Evolutionary conservation across 2,888 invertebrate species (phyloP).

Genomic region (Diarsia brunnea): DNA sequence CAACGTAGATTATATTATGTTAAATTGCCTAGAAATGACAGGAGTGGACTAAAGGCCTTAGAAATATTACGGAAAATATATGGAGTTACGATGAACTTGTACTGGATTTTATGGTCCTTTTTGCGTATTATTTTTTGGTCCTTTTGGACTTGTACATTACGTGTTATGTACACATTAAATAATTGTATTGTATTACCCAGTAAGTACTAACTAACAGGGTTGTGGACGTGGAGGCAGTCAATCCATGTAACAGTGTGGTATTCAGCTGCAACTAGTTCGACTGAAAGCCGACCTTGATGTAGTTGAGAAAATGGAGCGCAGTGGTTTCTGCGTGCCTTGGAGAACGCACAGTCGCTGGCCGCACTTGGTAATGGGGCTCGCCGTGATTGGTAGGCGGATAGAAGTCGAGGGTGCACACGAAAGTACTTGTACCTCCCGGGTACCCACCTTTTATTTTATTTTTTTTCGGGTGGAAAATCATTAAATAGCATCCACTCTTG

Average conservation of each 20-base stretch:
- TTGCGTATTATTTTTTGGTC: not conserved
- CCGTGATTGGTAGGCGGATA: too few relatives aligned
- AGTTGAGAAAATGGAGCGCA: too few relatives aligned
- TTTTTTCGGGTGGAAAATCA: too few relatives aligned
- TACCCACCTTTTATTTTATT: too few relatives aligned
- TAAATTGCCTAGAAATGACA: conserved; percentile 61
- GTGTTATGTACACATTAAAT: too few relatives aligned
- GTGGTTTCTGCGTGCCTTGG: too few relatives aligned
- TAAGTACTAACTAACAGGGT: not conserved
- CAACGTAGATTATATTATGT: conserved; percentile 64
- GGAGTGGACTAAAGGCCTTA: conserved; percentile 28
- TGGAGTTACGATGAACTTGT: conserved; percentile 18
- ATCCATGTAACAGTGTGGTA: not conserved
- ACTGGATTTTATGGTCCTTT: not conserved
- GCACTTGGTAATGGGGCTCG: too few relatives aligned
- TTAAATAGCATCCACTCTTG: too few relatives aligned
- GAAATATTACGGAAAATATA: conserved; percentile 30
- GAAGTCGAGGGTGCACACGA: too few relatives aligned
- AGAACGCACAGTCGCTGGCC: too few relatives aligned
- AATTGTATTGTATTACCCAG: too few relatives aligned
- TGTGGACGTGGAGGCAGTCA: not conserved
- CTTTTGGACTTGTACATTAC: not conserved
- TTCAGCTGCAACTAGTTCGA: not conserved
- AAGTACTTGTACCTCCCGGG: too few relatives aligned
- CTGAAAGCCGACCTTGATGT: not conserved